Conservation (phyloP, 2,888 invertebrate genomes). For the Argyra leucocephala region DNA sequence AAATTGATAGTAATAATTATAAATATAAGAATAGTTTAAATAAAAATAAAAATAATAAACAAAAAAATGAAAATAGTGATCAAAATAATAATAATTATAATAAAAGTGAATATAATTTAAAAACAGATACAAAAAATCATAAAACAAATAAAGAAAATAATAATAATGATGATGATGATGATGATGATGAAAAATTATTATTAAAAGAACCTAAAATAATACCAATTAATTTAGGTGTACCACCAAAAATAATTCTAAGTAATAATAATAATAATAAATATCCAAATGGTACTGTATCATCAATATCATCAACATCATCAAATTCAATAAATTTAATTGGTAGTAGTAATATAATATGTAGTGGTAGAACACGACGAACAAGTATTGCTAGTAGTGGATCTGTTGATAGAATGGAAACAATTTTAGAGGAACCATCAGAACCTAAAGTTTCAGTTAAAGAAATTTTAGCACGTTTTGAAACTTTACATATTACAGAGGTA, state of each 20-base stretch:
- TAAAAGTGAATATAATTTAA: background rate
- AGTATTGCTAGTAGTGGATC: conserved; percentile 45
- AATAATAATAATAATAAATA: background rate
- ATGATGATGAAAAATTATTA: conserved; percentile 10
- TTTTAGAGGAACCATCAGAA: conserved; percentile 65
- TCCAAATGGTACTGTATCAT: conserved; percentile 14
- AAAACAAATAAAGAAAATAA: conserved; percentile 15
- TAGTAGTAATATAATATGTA: background rate
- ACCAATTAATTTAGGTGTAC: conserved; percentile 8
- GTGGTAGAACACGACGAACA: conserved; percentile 32
- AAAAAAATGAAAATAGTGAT: background rate
- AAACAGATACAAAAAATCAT: background rate
- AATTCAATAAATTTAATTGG: conserved; percentile 9
- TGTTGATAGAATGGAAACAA: conserved; percentile 69
- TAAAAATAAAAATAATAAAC: background rate
- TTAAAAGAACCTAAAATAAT: conserved; percentile 25
- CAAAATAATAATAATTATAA: background rate
- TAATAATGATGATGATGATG: conserved; percentile 13
- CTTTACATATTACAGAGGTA: conserved; percentile 47
- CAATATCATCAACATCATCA: conserved; percentile 14
- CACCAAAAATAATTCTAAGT: background rate
- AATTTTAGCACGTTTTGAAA: conserved; percentile 72
- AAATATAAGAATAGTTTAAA: background rate
- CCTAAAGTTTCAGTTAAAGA: conserved; percentile 77
- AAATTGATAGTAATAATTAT: background rate